Evolutionary conservation across 2,888 invertebrate genomes (phyloP), one percentile per base, ranked within the genome.

Genomic region (Gasteruption jaculator): DNA sequence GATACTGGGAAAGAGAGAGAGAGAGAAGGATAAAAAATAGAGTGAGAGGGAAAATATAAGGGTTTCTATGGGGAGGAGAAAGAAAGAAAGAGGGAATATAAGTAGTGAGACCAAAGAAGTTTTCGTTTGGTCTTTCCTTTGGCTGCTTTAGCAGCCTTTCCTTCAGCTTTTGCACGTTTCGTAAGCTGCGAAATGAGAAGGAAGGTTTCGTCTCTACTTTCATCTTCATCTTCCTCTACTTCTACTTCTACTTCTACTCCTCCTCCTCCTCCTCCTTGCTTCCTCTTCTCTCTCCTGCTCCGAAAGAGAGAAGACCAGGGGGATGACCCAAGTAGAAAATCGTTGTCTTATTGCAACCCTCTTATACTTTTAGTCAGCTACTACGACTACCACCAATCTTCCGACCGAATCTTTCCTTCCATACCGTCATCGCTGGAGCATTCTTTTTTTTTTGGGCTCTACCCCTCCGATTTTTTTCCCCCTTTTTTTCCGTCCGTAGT

Each of bases 141-240:
- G n/a, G 38, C 33, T 19, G 19, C 12, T 20, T 14, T 19, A n/a
- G 33, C 19, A 33, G 21, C 15, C 15, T 19, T 21, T 11, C 12
- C 31, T 31, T 36, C 35, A 36, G 36, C 36, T 41, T 36, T 27
- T 35, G 43, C 38, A 5, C 20, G 38, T 22, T 19, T 29, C 40
- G 48, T 40, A 45, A 43, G 45, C 45, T 45, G 45, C 31, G 12
- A 31, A 21, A 34, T 20, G n/a, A 19, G 38, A 27, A 26, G 49
- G 55, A 57, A 58, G 54, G 7, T 24, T 24, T 56, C 49, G 52
- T 55, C 52, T 35, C 57, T 57, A 56, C 56, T 52, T 52, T 49
- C 41, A 49, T 45, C 50, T 52, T 10, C 30, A 56, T 57, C n/a
- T n/a, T n/a, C n/a, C n/a, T n/a, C n/a, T n/a, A n/a, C n/a, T n/a